Evolutionary conservation across 2,113 vertebrate species (phyloP).

Genomic region (Caracal caracal): DNA sequence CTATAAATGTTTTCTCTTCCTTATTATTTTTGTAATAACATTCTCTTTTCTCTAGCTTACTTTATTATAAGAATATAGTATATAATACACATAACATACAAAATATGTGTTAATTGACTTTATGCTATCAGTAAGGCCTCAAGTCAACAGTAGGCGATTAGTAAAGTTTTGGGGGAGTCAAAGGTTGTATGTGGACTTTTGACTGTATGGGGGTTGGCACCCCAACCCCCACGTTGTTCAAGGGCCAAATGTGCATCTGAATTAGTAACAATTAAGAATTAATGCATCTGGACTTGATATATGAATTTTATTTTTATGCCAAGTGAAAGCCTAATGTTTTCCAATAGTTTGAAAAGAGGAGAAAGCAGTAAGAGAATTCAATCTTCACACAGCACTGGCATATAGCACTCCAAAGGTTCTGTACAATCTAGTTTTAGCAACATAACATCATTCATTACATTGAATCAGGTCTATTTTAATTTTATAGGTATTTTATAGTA

Average conservation of each 20-base stretch:
- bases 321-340: constrained; percentile 37
- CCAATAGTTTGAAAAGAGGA: neutral
- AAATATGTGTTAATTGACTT: neutral
- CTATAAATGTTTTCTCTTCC: neutral
- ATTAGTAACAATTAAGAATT: neutral
- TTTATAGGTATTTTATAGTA: neutral
- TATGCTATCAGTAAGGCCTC: neutral
- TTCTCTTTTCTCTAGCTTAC: neutral
- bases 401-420: neutral
- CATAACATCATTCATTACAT: neutral
- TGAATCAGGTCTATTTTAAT: constrained; percentile 36
- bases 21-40: neutral
- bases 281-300: neutral
- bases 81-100: neutral
- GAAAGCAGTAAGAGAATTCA: neutral
- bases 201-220: neutral
- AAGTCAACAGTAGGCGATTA: neutral
- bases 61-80: neutral
- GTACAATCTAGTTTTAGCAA: constrained; percentile 5
- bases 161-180: neutral
- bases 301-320: constrained; percentile 18
- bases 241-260: neutral
- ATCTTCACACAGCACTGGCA: neutral
- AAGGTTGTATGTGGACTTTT: neutral
- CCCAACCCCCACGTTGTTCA: neutral